Percentiles rank a stretch among this genome's conserved stretches.
Evolutionary conservation across 2,113 vertebrate genomes (phyloP).

Genomic region (Hepsetus odoe): DNA sequence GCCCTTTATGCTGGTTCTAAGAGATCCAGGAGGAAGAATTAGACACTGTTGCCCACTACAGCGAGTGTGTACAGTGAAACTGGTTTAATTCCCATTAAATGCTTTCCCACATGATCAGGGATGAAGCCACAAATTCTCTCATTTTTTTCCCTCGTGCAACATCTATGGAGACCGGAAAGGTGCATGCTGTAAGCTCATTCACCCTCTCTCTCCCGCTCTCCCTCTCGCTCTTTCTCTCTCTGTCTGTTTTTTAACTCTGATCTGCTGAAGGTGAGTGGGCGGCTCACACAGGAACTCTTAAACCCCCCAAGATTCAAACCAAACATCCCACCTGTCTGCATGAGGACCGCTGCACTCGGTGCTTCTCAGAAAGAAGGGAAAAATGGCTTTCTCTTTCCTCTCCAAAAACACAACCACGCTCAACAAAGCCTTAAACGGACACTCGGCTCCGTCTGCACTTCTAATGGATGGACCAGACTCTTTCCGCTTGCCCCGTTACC

Average conservation of each 20-base stretch:
- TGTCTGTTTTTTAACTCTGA: slow-evolving; percentile 76
- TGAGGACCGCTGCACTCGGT: slow-evolving; percentile 59
- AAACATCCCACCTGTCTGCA: slow-evolving; percentile 72
- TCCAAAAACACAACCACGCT: not conserved
- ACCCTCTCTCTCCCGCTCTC: not conserved
- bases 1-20: too few relatives aligned
- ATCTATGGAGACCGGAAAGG: not conserved
- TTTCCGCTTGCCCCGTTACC: not conserved
- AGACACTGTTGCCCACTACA: too few relatives aligned
- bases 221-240: slow-evolving; percentile 19
- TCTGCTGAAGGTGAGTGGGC: slow-evolving; percentile 72
- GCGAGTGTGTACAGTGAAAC: not conserved
- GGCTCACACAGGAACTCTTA: slow-evolving; percentile 73
- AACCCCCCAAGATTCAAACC: slow-evolving; percentile 68
- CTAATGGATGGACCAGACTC: not conserved
- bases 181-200: slow-evolving; percentile 25
- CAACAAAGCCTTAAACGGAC: not conserved
- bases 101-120: not conserved
- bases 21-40: too few relatives aligned
- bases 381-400: slow-evolving; percentile 19
- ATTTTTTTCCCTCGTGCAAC: not conserved
- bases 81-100: not conserved
- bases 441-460: not conserved
- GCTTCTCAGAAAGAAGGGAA: slow-evolving; percentile 58
- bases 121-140: not conserved